phyloP scores from a whole-genome alignment of 1,140 invertebrate genomes.

The Globodera ellingtonae region DNA sequence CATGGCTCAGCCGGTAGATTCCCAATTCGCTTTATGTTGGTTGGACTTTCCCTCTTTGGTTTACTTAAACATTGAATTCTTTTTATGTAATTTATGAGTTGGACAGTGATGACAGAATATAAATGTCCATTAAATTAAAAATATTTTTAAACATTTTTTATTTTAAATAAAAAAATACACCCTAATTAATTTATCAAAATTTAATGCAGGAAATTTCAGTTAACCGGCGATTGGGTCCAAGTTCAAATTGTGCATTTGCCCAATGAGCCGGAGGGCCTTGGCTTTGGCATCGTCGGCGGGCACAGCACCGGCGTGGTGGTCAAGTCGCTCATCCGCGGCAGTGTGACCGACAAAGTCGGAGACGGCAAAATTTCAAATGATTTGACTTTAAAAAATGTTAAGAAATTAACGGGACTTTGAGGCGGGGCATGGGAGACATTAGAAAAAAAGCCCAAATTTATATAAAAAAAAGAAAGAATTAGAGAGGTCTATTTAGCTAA shows the following conservation, averaged over 20 bases:
- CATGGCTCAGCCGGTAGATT: conserved; percentile 7
- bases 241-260: conserved; percentile 60
- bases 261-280: conserved; percentile 67
- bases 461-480: no score
- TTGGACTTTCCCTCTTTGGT: background rate
- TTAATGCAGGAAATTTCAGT: conserved; percentile 37
- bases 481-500: no score
- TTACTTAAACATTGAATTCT: background rate
- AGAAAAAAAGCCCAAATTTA: no score
- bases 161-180: background rate
- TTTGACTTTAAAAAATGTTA: background rate
- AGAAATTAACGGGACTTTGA: background rate
- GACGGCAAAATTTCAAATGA: conserved; percentile 1
- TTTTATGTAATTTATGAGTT: background rate
- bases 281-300: conserved; percentile 92
- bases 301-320: conserved; percentile 93
- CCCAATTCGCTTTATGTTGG: background rate
- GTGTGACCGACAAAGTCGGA: conserved; percentile 82
- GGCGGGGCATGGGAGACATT: background rate
- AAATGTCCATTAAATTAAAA: conserved; percentile 11
- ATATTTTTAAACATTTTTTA: conserved; percentile 6
- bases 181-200: background rate
- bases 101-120: conserved; percentile 1
- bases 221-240: conserved; percentile 63
- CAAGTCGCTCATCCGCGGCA: conserved; percentile 88